A percentile compares a stretch with the other conserved stretches of the same genome.
These are phyloP conservation scores for Eulemur macaco DNA, from an alignment of 2,113 vertebrate genomes.

Conservation along the genomic window DNA sequence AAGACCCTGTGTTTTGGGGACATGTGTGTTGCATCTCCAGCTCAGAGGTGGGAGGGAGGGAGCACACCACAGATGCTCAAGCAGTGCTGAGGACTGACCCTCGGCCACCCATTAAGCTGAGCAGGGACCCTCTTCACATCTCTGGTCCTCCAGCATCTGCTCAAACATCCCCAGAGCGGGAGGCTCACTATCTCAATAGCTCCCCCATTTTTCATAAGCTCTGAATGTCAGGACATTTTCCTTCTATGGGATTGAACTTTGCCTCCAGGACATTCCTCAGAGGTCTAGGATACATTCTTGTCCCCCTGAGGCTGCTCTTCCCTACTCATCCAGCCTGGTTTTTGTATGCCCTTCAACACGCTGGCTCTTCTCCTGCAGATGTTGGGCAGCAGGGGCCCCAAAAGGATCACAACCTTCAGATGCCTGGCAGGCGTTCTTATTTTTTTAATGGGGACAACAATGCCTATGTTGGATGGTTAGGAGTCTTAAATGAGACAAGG, in stretches of 20 bases:
- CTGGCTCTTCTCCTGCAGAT: background rate
- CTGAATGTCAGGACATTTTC: background rate
- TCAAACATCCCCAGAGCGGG: background rate
- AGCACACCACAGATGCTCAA: background rate
- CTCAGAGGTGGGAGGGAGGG: background rate
- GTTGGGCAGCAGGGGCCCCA: background rate
- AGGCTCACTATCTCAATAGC: no score
- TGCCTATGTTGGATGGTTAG: background rate
- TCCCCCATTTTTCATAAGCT: background rate
- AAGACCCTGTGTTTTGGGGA: background rate
- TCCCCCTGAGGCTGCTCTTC: background rate
- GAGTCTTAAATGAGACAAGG: background rate
- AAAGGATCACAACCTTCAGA: background rate
- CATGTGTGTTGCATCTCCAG: background rate
- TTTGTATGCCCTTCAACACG: background rate
- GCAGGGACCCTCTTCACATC: background rate
- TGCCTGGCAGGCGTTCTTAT: background rate
- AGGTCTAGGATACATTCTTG: background rate
- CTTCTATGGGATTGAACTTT: background rate
- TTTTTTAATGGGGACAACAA: background rate
- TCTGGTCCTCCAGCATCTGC: background rate
- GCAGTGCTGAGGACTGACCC: background rate
- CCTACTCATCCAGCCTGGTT: background rate
- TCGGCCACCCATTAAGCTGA: background rate
- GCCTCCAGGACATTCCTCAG: background rate